Conservation (phyloP, 2,888 invertebrate species). For the Acrobasis suavella region DNA sequence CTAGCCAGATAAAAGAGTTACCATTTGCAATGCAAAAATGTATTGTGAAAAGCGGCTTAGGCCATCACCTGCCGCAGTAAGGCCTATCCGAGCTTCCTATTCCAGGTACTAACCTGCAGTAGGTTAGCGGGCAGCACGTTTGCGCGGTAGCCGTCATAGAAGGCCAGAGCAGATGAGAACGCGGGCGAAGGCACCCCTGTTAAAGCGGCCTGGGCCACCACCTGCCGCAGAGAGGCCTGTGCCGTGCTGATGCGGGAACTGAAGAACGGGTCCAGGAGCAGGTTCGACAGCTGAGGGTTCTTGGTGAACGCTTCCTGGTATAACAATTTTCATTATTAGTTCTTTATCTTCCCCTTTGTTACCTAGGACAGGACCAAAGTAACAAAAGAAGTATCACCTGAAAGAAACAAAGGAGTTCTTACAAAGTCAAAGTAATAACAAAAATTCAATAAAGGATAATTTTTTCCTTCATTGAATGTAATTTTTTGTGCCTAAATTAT, state of each 20-base stretch:
- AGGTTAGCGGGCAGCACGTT: constrained; percentile 95
- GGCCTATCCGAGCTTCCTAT: not conserved
- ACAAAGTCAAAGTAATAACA: no score
- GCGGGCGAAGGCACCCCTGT: constrained; percentile 97
- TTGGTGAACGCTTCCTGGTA: constrained; percentile 93
- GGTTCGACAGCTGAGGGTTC: constrained; percentile 91
- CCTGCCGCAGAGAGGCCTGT: constrained; percentile 93
- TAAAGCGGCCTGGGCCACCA: constrained; percentile 86
- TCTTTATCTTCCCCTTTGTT: no score
- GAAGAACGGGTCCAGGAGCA: constrained; percentile 97
- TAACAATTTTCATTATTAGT: constrained; percentile 9
- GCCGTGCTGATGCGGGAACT: constrained; percentile 90
- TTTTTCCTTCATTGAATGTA: no score
- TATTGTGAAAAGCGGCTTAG: not conserved
- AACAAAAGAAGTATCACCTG: no score
- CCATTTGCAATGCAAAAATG: no score
- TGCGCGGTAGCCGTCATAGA: constrained; percentile 97
- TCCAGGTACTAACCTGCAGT: constrained; percentile 85
- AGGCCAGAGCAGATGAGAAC: constrained; percentile 95
- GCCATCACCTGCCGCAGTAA: not conserved
- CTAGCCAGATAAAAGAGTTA: no score
- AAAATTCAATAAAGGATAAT: no score
- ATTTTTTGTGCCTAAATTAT: no score
- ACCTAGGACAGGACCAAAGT: no score
- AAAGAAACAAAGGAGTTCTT: no score